phyloP scores from a whole-genome alignment of 2,888 invertebrate genomes.

The Drosophila crucigera region DNA sequence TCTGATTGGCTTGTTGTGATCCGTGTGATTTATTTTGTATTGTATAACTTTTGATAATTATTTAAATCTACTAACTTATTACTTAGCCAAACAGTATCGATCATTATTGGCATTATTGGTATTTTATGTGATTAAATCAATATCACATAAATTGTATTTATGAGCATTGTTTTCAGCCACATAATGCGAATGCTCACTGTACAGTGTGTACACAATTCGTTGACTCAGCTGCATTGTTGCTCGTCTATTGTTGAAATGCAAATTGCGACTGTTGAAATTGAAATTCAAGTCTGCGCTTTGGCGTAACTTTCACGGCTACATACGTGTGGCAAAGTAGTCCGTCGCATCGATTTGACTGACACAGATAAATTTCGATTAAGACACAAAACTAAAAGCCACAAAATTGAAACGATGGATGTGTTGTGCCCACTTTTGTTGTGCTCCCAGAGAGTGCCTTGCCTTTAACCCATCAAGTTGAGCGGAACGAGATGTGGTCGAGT shows the following conservation, averaged over 20 bases:
- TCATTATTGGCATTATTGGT: not conserved
- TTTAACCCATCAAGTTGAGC: constrained; percentile 45
- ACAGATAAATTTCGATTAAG: constrained; percentile 33
- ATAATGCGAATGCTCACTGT: not conserved
- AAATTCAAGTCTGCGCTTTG: constrained; percentile 40
- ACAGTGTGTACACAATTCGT: constrained; percentile 10
- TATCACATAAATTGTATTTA: not conserved
- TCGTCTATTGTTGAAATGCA: constrained; percentile 52
- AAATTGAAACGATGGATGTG: constrained; percentile 4
- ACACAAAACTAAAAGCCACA: constrained; percentile 1
- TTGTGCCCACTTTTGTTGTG: constrained; percentile 2
- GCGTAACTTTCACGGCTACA: constrained; percentile 51
- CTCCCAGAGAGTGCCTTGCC: constrained; percentile 35
- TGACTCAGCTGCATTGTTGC: constrained; percentile 25
- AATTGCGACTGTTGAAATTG: constrained; percentile 52
- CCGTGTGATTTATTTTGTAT: not conserved
- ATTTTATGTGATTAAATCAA: not conserved
- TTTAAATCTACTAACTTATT: not conserved
- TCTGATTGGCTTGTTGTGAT: not conserved
- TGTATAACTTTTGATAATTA: not conserved
- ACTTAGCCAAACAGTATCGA: not conserved
- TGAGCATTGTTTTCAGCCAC: not conserved
- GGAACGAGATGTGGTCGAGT: constrained; percentile 34
- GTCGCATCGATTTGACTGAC: constrained; percentile 27
- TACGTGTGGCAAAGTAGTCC: constrained; percentile 34